Evolutionary conservation across 2,113 vertebrate genomes (phyloP).

Genomic region (Sebastes schlegelii): DNA sequence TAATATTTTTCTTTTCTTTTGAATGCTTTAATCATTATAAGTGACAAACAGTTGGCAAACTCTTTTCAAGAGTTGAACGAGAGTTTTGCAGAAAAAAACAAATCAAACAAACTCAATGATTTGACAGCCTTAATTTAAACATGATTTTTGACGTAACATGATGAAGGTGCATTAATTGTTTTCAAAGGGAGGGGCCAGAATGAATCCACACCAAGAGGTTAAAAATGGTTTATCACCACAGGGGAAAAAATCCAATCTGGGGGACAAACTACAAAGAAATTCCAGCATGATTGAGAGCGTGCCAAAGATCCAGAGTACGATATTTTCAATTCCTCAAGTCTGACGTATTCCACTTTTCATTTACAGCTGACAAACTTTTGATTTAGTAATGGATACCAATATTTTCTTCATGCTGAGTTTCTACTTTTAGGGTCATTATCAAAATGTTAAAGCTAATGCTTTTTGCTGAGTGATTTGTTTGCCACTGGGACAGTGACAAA

Average conservation of each 20-base stretch:
- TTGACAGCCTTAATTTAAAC: too few species aligned
- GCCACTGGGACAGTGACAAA: not conserved
- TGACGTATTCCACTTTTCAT: not conserved
- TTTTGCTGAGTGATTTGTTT: constrained; percentile 8
- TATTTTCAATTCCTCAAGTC: not conserved
- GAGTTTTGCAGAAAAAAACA: not conserved
- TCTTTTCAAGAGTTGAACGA: not conserved
- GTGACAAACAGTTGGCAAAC: not conserved
- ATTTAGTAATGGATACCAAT: not conserved
- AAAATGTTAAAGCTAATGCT: not conserved
- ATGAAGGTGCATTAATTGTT: not conserved
- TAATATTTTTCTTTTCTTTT: too few species aligned
- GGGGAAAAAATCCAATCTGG: too few species aligned
- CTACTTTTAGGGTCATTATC: not conserved
- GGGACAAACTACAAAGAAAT: not conserved
- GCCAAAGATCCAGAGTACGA: not conserved
- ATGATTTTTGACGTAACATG: not conserved
- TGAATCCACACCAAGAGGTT: not conserved
- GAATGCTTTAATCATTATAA: not conserved
- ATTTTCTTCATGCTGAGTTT: not conserved
- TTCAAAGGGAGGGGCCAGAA: not conserved
- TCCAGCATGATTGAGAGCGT: not conserved
- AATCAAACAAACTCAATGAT: too few species aligned
- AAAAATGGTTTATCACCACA: not conserved
- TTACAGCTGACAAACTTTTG: not conserved